Conservation (phyloP, 2,113 vertebrate species). For the Hemiscyllium ocellatum region DNA sequence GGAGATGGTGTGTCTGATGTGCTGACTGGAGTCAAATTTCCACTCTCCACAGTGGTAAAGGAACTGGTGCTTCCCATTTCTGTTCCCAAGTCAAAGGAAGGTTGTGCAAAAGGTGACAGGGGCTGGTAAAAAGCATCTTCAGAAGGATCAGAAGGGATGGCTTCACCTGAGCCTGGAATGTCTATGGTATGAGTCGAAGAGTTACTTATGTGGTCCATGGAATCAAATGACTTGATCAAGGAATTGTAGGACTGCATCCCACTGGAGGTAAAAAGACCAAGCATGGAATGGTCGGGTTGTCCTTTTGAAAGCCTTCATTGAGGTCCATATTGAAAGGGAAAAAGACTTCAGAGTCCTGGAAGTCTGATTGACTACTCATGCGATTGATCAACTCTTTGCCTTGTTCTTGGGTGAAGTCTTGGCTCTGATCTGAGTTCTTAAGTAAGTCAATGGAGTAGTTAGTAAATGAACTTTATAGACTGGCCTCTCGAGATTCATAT, state of each 20-base stretch:
- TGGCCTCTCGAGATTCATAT: slow-evolving; percentile 54
- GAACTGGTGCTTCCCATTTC: slow-evolving; percentile 60
- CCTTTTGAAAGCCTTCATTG: slow-evolving; percentile 60
- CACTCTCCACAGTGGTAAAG: slow-evolving; percentile 44
- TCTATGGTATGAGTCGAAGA: slow-evolving; percentile 69
- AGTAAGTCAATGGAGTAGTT: slow-evolving; percentile 40
- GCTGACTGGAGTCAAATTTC: slow-evolving; percentile 64
- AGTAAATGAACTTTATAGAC: slow-evolving; percentile 46
- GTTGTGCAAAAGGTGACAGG: slow-evolving; percentile 71
- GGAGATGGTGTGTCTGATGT: slow-evolving; percentile 74
- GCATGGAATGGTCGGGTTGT: slow-evolving; percentile 68
- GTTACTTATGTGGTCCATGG: slow-evolving; percentile 64
- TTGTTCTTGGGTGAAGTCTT: slow-evolving; percentile 42
- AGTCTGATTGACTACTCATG: rapidly evolving
- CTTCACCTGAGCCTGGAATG: slow-evolving; percentile 42
- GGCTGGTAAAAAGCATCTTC: slow-evolving; percentile 70
- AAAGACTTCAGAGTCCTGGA: slow-evolving; percentile 59
- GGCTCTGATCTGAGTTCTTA: slow-evolving; percentile 36
- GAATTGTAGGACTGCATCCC: slow-evolving; percentile 54
- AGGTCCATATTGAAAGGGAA: slow-evolving; percentile 56
- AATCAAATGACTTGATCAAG: slow-evolving; percentile 72
- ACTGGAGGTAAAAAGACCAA: slow-evolving; percentile 46
- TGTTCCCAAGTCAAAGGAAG: slow-evolving; percentile 73
- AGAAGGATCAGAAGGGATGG: slow-evolving; percentile 45
- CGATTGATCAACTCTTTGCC: slow-evolving; percentile 49